Base-by-base conservation (phyloP, 2,888 invertebrate genomes). In the Allacma fusca region DNA sequence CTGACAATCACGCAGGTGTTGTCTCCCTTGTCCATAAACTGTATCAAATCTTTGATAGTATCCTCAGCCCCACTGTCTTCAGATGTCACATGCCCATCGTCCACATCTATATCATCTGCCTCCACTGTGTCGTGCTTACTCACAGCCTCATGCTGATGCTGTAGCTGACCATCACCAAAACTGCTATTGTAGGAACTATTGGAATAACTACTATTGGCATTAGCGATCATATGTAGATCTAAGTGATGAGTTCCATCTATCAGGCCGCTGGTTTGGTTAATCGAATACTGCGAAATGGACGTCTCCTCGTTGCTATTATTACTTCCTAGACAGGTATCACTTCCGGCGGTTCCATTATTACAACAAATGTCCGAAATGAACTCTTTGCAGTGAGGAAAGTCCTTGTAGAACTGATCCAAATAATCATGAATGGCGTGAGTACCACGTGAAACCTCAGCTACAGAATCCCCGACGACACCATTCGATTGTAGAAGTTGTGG, bases 381-480 rank as follows among this genome's bases (percentile, higher is more conserved):
- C 78, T 92, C 91, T 77, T 91, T 89, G 83, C 91, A 91, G 80
- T 90, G 90, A 0, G 91, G 91, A 84, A 91, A 91, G 84, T 92
- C 92, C 16, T 90, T 90, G 86, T 92, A 93, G 86, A 92, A 92
- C 83, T 91, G 89, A 67, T 91, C 84, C 59, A 84, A 76, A 28
- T 84, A 84, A 76, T 84, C 84, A 23, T 83, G 84, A 80, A 84
- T 84, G 16, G 83, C 80, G 77, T 81, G 73, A 69, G 28, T 74
- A 43, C 79, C 77, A 24, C 57, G 59, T 23, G 59, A 34, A 34
- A 75, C 70, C 19, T 71, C 75, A 1, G 24, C 28, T 16, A 67
- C 40, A 1, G 62, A 57, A 68, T 50, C 34, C 28, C 24, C 44
- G 7, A 65, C 77, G 13, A 62, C 71, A 24, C 26, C 21, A 1